Base-by-base conservation (phyloP, 2,113 vertebrate species). In the Gnathonemus longibarbis region DNA sequence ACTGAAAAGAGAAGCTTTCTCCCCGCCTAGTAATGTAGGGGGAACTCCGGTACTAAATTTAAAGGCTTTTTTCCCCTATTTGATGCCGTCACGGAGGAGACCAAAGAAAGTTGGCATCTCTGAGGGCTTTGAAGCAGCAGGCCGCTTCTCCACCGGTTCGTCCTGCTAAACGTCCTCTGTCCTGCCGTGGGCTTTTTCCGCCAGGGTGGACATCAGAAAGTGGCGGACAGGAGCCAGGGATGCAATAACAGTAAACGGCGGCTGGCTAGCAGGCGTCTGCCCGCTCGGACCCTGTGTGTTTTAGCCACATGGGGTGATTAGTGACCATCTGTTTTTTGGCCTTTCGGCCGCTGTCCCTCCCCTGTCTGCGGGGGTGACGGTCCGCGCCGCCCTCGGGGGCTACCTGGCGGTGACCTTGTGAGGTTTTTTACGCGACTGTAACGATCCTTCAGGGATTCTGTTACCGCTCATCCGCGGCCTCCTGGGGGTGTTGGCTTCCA, bases 241-340 rank as follows among this genome's bases (percentile, higher is more conserved):
- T 93, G 93, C 94, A 96, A 94, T 95, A 95, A 95, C 93, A 93
- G 92, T 95, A 94, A 94, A 62, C 92, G 95, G 94, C 91, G 93
- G 92, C 93, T 85, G 90, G 46, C 90, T 88, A 84, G 93, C 88
- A 93, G 92, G 92, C 89, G 89, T 94, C 96, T 95, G 90, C 91
- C 91, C 94, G 93, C 94, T 95, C 94, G 94, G 92, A 92, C 93
- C 91, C 94, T 96, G 95, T 96, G 92, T 96, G 91, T 93, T 95
- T 92, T 96, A 96, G 93, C 95, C 93, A 90, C 95, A 94, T 95
- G 95, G 94, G 93, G 95, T 94, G 94, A 96, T 96, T 96, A 95
- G 92, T 91, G 93, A 94, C 95, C 95, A 96, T 97, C 94, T 97
- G 96, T 93, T 94, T 95, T 93, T 93, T 74, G 50, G 94, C 92